phyloP scores from a whole-genome alignment of 2,797 vertebrate genomes.

The Halcyon chelicuti region DNA sequence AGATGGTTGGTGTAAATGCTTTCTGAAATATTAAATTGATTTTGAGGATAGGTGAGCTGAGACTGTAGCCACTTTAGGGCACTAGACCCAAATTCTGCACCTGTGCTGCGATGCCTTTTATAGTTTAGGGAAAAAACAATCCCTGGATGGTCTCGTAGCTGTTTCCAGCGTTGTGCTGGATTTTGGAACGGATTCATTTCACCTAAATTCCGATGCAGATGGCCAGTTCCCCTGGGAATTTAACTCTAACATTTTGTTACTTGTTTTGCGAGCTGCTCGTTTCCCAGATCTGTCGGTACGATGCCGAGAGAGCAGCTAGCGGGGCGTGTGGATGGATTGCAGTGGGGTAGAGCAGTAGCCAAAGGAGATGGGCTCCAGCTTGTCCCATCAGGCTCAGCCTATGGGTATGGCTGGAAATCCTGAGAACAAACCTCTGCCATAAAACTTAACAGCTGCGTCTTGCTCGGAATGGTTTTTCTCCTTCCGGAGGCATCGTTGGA shows the following conservation, averaged over 20 bases:
- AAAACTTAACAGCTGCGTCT: background rate
- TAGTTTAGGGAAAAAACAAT: background rate
- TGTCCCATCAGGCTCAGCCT: background rate
- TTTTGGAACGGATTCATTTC: background rate
- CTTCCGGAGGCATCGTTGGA: background rate
- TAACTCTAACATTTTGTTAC: background rate
- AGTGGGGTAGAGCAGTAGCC: background rate
- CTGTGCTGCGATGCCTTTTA: background rate
- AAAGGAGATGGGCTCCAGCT: background rate
- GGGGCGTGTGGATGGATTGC: rapidly evolving
- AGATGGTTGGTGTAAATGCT: background rate
- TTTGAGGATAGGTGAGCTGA: background rate
- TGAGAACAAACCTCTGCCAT: background rate
- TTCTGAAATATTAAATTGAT: background rate
- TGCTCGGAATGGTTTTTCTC: background rate
- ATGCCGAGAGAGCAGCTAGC: rapidly evolving
- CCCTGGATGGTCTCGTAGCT: background rate
- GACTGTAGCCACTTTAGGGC: background rate
- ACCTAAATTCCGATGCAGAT: rapidly evolving
- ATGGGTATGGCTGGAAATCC: background rate
- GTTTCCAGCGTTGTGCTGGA: background rate
- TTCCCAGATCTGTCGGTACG: background rate
- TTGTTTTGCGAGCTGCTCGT: background rate
- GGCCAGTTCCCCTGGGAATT: background rate
- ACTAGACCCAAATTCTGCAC: background rate